Evolutionary conservation across 2,888 invertebrate species (phyloP), one percentile per base, ranked within the genome.

Genomic region (Zygothrica quintamaculata): DNA sequence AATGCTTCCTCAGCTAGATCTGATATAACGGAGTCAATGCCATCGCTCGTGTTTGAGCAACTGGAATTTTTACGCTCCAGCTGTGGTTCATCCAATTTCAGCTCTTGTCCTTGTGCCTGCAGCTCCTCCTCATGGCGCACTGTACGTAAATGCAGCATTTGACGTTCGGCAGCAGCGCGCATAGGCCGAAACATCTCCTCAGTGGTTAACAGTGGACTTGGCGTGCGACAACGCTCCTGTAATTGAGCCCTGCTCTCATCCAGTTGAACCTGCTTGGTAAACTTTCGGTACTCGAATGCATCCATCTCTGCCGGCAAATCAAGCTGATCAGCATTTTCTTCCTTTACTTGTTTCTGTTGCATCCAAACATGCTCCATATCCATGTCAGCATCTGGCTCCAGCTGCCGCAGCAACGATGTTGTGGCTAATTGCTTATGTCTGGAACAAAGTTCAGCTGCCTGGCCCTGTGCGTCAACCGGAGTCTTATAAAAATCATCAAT

Each of bases 31-130:
- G 90, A 91, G 9, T 90, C 90, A 3, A 89, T 85, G 26, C 86
- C 90, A 65, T 89, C 87, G 52, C 90, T 90, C 0, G 88, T 90
- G 46, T 90, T 89, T 3, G 91, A 90, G 15, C 87, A 88, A 6
- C 56, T 77, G 0, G 90, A 90, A 3, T 59, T 59, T 37, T 87
- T 79, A 6, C 88, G 79, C 8, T 86, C 74, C 12, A 87, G 74
- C 7, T 68, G 72, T 0, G 74, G 64, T 1, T 74, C 69, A n/a
- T 74, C 74, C 7, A 72, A 65, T 13, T 75, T 74, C 12, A 72
- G 74, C 2, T 71, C 66, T 3, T 31, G 13, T 5, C 65, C 50
- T 37, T 82, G 57, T 12, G 47, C 46, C 44, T 60, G 77, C 26
- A 87, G 62, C 0, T 81, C 77, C 36, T 90, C 86, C 29, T 87